These are phyloP conservation scores for Eolophus roseicapilla DNA, from an alignment of 2,113 vertebrate species.

Conservation along the genomic window DNA sequence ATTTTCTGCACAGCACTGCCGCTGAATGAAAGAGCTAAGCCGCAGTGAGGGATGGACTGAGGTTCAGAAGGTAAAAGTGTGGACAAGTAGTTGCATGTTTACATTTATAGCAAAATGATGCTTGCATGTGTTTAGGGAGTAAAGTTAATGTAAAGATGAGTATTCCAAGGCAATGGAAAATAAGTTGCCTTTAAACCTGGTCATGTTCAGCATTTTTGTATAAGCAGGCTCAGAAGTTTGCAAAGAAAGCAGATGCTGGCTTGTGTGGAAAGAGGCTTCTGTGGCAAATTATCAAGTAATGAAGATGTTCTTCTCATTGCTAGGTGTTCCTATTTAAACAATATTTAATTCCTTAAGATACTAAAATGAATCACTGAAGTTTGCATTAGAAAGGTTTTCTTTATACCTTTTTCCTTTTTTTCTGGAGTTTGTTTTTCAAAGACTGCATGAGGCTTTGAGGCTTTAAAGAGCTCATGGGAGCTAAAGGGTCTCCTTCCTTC, in stretches of 20 bases:
- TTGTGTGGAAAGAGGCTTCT: neutral
- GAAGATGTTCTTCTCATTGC: neutral
- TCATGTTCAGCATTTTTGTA: neutral
- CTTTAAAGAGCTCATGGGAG: neutral
- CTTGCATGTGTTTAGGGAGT: neutral
- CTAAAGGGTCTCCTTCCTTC: neutral
- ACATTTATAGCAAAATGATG: neutral
- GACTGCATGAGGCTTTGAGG: neutral
- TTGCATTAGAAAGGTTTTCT: neutral
- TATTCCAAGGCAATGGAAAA: neutral
- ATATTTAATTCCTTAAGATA: neutral
- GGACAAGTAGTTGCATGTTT: neutral
- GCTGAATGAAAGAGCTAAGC: accelerated
- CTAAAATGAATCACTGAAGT: neutral
- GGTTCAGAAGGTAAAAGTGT: neutral
- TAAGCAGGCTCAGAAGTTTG: neutral
- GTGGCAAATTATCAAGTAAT: neutral
- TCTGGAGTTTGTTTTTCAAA: neutral
- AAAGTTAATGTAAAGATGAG: neutral
- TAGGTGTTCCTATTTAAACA: neutral
- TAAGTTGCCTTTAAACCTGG: neutral
- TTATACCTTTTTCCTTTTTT: neutral
- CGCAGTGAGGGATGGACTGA: accelerated
- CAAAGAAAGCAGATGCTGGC: neutral
- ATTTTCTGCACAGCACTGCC: neutral